Base-by-base conservation (phyloP, 2,113 vertebrate species). In the Anoplopoma fimbria region DNA sequence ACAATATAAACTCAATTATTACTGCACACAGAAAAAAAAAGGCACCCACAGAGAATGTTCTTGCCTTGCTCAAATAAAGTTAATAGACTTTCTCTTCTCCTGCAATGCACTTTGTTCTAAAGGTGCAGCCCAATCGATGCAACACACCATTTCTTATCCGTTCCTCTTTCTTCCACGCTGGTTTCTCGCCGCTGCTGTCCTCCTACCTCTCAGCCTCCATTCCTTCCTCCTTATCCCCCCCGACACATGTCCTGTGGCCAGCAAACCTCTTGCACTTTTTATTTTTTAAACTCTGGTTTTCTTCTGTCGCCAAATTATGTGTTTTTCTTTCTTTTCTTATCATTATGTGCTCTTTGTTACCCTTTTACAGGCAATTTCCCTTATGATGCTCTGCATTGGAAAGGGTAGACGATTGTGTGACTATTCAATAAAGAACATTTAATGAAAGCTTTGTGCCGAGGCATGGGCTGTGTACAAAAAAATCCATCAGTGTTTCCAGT, bases 361-460 rank as follows among this genome's bases (percentile, higher is more conserved):
- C 36, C 42, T 65, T 83, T 74, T 33, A 70, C 47, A 55, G 65
- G 38, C 69, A 25, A 72, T 85, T 81, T 88, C 74, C 40, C 34
- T 65, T 75, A 34, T 78, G 85, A 87, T 78, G 61, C 33, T 45
- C 36, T 78, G 60, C 49, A 74, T 38, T 40, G 68, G 58, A 72
- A 61, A 79, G 34, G 25, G 36, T 33, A 61, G 53, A 74, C 75
- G 81, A 67, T 47, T 79, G 58, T 78, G n/a, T 21, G 68, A 68
- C 55, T 76, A 31, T 84, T 81, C 57, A 64, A 75, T 64, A 23
- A 81, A 57, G 21, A 8, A 51, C 47, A 76, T 75, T 55, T 40
- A 86, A 77, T 75, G 77, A 40, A 79, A 78, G 69, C 38, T 77
- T 79, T 75, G 77, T 72, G 69, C 49, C 31, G 42, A 70, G 79